Evolutionary conservation across 2,113 vertebrate genomes (phyloP).

Genomic region (Furnarius figulus): DNA sequence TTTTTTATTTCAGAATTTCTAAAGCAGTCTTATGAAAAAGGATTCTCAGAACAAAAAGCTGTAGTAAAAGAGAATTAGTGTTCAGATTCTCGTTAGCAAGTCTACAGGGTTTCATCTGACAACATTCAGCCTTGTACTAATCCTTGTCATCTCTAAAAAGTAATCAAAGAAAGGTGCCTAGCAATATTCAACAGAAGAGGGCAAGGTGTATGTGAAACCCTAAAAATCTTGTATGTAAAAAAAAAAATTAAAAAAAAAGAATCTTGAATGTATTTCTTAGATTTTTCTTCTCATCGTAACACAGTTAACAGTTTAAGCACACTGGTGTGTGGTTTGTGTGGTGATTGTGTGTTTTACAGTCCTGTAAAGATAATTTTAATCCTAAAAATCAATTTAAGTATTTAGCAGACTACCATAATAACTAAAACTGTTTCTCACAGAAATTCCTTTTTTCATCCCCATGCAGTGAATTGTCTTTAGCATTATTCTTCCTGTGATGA

Average conservation of each 20-base stretch:
- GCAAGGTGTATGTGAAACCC: neutral
- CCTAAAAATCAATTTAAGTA: neutral
- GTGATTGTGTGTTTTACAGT: neutral
- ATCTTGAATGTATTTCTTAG: neutral
- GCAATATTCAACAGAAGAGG: neutral
- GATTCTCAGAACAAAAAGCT: neutral
- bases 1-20: neutral
- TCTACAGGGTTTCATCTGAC: neutral
- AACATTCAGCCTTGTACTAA: neutral
- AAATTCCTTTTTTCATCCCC: neutral
- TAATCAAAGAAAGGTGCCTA: neutral
- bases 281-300: neutral
- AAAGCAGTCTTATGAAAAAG: neutral
- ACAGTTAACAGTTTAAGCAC: neutral
- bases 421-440: neutral
- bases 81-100: neutral
- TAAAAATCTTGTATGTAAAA: neutral
- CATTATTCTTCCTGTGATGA: neutral
- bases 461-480: neutral
- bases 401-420: neutral
- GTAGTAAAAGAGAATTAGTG: neutral
- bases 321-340: accelerated
- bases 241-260: neutral
- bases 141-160: neutral
- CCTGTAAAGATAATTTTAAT: neutral